phyloP scores from a whole-genome alignment of 1,140 invertebrate genomes.

The Achatina immaculata region DNA sequence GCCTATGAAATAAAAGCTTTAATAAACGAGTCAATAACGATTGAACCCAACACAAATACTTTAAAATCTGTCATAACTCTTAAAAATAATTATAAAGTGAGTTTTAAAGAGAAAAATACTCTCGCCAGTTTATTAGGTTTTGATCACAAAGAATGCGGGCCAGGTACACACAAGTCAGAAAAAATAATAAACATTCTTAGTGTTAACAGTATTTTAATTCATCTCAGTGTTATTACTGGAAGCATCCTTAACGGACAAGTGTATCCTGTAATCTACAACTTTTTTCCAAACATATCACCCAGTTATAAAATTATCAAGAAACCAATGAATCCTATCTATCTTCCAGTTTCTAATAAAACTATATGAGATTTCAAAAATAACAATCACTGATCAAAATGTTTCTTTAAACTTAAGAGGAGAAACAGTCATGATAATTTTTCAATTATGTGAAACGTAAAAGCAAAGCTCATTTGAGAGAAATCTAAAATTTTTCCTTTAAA shows the following conservation, averaged over 20 bases:
- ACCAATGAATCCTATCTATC: background rate
- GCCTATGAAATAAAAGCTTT: background rate
- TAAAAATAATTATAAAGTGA: background rate
- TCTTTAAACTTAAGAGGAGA: constrained; percentile 2
- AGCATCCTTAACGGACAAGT: background rate
- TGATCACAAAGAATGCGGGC: background rate
- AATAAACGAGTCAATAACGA: background rate
- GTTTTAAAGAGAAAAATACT: background rate
- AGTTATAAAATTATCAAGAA: background rate
- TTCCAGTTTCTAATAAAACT: background rate
- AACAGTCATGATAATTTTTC: background rate
- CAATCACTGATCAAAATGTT: background rate
- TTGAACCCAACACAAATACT: background rate
- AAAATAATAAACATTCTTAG: background rate
- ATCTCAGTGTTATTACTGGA: background rate
- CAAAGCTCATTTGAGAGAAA: no score
- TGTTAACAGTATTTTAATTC: constrained; percentile 1
- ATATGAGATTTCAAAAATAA: background rate
- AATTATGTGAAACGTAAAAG: background rate
- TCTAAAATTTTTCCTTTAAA: background rate
- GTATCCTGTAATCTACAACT: background rate
- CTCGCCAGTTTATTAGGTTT: background rate
- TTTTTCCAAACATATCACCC: constrained; percentile 13
- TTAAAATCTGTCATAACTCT: background rate
- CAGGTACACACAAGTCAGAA: constrained; percentile 1